Percentiles rank a stretch among this genome's conserved stretches.
Evolutionary conservation across 2,797 vertebrate genomes (phyloP).

Genomic region (Intellagama lesueurii): DNA sequence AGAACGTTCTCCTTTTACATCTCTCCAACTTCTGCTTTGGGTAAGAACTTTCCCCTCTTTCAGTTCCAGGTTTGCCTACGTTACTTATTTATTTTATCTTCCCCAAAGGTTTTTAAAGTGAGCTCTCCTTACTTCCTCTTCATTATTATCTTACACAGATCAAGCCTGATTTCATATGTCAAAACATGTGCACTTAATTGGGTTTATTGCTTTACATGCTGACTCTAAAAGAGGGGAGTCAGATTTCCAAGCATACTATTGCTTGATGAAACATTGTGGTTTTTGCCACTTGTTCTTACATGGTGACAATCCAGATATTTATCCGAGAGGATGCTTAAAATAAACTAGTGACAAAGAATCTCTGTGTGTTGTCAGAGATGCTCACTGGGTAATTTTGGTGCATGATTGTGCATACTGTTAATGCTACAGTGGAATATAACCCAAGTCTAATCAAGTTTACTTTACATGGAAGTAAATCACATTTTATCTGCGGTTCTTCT

Average conservation of each 20-base stretch:
- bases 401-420: not conserved
- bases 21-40: not conserved
- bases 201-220: slow-evolving; percentile 80
- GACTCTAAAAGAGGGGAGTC: slow-evolving; percentile 67
- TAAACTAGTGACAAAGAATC: slow-evolving; percentile 20
- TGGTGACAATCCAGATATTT: slow-evolving; percentile 71
- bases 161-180: slow-evolving; percentile 85
- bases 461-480: not conserved
- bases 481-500: not conserved
- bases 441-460: not conserved
- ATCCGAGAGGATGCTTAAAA: slow-evolving; percentile 38
- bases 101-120: slow-evolving; percentile 38
- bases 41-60: slow-evolving; percentile 43
- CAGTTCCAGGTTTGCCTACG: not conserved
- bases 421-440: slow-evolving; percentile 18
- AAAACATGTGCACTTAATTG: slow-evolving; percentile 79
- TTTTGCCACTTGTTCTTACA: slow-evolving; percentile 59
- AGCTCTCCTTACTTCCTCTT: slow-evolving; percentile 64
- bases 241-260: slow-evolving; percentile 69
- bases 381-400: slow-evolving; percentile 7
- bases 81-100: slow-evolving; percentile 76
- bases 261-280: slow-evolving; percentile 70
- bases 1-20: too few species aligned
- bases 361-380: not conserved
- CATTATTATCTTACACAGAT: slow-evolving; percentile 76